These are phyloP conservation scores for Sula dactylatra DNA, from an alignment of 2,113 vertebrate genomes.

Conservation along the genomic window DNA sequence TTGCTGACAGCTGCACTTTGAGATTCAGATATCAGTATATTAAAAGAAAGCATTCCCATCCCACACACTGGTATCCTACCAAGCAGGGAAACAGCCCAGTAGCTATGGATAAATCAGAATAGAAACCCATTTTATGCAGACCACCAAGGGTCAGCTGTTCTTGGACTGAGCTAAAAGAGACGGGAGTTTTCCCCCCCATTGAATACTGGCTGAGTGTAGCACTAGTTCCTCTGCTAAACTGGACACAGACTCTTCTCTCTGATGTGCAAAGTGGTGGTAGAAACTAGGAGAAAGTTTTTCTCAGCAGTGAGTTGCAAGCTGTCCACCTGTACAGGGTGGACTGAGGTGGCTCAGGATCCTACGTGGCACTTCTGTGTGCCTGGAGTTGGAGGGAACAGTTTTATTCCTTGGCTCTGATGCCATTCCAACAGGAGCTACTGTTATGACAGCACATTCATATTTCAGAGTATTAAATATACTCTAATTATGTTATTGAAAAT, in stretches of 20 bases:
- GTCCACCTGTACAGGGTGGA: neutral
- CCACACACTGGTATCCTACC: neutral
- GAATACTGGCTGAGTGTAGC: neutral
- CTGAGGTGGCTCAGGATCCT: neutral
- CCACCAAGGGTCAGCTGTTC: neutral
- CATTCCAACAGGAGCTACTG: neutral
- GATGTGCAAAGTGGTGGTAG: neutral
- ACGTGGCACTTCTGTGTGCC: neutral
- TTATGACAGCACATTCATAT: neutral
- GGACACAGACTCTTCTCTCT: neutral
- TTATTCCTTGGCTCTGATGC: neutral
- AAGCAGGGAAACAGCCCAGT: neutral
- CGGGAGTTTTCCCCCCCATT: accelerated
- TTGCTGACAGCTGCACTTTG: neutral
- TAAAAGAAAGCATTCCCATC: neutral
- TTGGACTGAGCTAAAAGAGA: neutral
- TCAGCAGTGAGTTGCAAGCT: neutral
- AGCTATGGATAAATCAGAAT: neutral
- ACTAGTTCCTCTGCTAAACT: neutral
- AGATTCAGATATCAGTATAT: neutral
- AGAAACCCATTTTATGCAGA: neutral
- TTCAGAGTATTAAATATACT: too few relatives aligned
- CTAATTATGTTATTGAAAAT: too few relatives aligned
- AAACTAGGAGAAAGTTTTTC: neutral
- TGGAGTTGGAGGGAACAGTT: neutral